Base-by-base conservation (phyloP, 2,797 vertebrate genomes). In the Gobionotothen gibberifrons region DNA sequence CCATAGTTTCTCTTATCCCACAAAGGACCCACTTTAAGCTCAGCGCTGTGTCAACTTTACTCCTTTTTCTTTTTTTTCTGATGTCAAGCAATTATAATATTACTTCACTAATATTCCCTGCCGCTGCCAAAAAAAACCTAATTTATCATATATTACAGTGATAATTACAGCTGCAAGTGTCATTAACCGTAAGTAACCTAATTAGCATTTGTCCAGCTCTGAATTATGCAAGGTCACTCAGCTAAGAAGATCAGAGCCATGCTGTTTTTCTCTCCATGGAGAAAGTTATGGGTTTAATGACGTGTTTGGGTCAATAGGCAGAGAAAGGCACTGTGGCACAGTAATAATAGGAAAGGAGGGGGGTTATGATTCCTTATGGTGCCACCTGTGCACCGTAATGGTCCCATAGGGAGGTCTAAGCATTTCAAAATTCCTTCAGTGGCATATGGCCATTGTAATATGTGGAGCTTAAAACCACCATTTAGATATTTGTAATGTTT, bases 101-200 rank as follows among this genome's bases (percentile, higher is more conserved):
- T 69, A 51, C 52, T 68, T 48, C 70, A 55, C 75, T 75, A 64
- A 72, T 70, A 29, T 59, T 52, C 64, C 62, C 29, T 11, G 29
- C 39, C 47, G 46, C 17, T 21, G 55, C 40, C 47, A 36, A 67
- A 67, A 69, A 75, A 71, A 51, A 67, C 69, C 49, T 61, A 78
- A 76, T 92, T 83, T 82, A 91, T 92, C 90, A 89, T 16, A 10
- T 26, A 16, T 36, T 19, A 56, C 1, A 36, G 21, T 9, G 44
- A 57, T 84, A 73, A 86, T 82, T 86, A 74, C 80, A 63, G 78
- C 76, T 71, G 78, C 15, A 57, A 81, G 74, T 76, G 81, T 78
- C 83, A 77, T 93, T 82, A 80, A 65, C 69, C 26, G 16, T 83
- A 72, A 83, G 87, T 60, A 76, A 71, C 19, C 54, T 43, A 56